These are phyloP conservation scores for Adelges cooleyi DNA, from an alignment of 1,140 invertebrate species.

Conservation along the genomic window DNA sequence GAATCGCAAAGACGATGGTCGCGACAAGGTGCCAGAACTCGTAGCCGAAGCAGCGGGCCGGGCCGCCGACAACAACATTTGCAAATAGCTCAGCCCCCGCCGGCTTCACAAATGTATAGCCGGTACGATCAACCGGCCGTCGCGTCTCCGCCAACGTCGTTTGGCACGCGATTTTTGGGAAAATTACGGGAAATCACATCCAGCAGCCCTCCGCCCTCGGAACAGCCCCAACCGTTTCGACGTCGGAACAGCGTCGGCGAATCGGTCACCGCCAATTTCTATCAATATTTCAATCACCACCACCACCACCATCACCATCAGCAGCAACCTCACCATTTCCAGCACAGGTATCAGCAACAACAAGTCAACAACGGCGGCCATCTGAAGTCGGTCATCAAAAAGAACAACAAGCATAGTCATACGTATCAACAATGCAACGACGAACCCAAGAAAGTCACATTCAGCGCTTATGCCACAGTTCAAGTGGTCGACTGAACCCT, in stretches of 20 bases:
- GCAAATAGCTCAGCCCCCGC: not conserved
- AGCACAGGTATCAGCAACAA: not conserved
- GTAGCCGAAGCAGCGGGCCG: not conserved
- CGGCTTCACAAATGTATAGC: not conserved
- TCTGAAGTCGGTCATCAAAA: slow-evolving; percentile 35
- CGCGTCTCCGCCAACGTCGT: not conserved
- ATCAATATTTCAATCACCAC: slow-evolving; percentile 13
- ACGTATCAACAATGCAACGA: slow-evolving; percentile 25
- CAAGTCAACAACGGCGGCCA: slow-evolving; percentile 12
- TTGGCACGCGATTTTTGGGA: slow-evolving; percentile 32
- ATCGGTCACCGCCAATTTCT: slow-evolving; percentile 21
- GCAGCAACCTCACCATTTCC: not conserved
- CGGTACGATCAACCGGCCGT: slow-evolving; percentile 9
- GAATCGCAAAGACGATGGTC: not conserved
- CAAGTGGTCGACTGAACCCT: slow-evolving; percentile 34
- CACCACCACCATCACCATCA: not conserved
- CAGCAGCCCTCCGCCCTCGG: not conserved
- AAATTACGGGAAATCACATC: slow-evolving; percentile 32
- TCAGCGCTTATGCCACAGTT: slow-evolving; percentile 35
- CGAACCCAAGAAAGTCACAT: slow-evolving; percentile 35
- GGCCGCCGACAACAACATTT: slow-evolving; percentile 1
- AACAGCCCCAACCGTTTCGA: slow-evolving; percentile 1
- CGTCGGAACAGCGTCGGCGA: slow-evolving; percentile 31
- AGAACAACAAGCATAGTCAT: slow-evolving; percentile 26
- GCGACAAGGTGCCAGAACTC: slow-evolving; percentile 12